Percentiles rank a stretch among this genome's conserved stretches.
Conservation (phyloP, 2,797 vertebrate genomes). For the Okamejei kenojei region DNA sequence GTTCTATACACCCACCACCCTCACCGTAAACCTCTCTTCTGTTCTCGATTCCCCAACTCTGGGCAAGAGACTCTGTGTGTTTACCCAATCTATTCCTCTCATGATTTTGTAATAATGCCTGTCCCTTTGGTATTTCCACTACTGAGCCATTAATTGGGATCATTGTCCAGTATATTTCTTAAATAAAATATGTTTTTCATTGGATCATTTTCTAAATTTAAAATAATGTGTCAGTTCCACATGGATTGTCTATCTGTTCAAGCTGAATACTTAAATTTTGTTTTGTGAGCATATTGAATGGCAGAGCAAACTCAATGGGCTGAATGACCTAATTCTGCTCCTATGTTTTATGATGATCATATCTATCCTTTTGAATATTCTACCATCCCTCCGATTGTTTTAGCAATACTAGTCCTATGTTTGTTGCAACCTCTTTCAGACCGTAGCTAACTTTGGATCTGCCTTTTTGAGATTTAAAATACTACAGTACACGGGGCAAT, state of each 20-base stretch:
- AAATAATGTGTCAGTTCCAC: not conserved
- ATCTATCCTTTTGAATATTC: not conserved
- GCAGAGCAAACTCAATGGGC: too few relatives aligned
- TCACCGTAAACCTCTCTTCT: too few relatives aligned
- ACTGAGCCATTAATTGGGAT: not conserved
- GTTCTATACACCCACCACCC: too few relatives aligned
- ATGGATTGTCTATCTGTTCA: too few relatives aligned
- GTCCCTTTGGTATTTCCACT: not conserved
- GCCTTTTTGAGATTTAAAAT: not conserved
- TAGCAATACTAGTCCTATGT: not conserved
- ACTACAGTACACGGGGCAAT: not conserved
- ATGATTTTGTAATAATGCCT: too few relatives aligned
- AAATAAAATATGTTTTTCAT: not conserved
- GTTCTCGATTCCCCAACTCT: too few relatives aligned
- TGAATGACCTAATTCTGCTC: too few relatives aligned
- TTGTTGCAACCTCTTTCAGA: not conserved
- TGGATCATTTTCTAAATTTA: not conserved
- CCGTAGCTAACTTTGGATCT: not conserved
- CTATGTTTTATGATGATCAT: too few relatives aligned
- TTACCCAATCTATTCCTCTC: too few relatives aligned
- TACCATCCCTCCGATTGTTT: not conserved
- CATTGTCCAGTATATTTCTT: not conserved
- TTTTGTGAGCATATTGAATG: not conserved
- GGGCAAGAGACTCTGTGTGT: too few relatives aligned
- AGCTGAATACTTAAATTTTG: not conserved